Evolutionary conservation across 2,888 invertebrate genomes (phyloP), one percentile per base, ranked within the genome.

Genomic region (Sinotaia quadrata): DNA sequence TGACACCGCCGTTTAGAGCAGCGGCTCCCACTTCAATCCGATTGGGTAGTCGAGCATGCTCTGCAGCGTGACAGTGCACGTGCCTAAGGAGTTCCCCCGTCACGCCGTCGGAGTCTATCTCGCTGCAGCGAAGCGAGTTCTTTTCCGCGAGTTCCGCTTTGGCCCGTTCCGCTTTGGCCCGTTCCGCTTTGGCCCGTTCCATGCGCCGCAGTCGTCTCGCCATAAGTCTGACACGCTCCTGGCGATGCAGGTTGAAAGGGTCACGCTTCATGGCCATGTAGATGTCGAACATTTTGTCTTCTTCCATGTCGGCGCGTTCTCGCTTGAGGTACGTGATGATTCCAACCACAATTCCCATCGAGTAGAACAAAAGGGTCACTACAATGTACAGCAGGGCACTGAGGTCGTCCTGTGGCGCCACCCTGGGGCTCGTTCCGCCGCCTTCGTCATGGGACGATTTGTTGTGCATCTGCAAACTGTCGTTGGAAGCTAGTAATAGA

Each of bases 321-420:
- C 81, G 71, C 71, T 82, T 83, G 27, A 83, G 69, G 70, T 84
- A 84, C 21, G 76, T 77, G 62, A 84, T 77, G 52, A 84, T 84
- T 36, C 81, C 83, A 29, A 83, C 74, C 37, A 82, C 75, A 44
- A 84, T 84, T 7, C 84, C 84, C 57, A 81, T 71, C 8, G 83
- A 82, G 70, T 84, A 84, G 68, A 83, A 84, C 56, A 83, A 72
- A 18, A 84, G 76, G 5, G 82, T 83, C 49, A 83, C 80, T 7
- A 84, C 81, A 49, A 84, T 84, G 69, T 84, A 84, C 36, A 87
- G 76, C 56, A 87, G 73, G n/a, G 87, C 87, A 34, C 85, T 76
- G 31, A 67, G 73, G 62, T 77, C 78, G 34, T 72, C 68, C 24
- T 72, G 27, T n/a, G n/a, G n/a, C n/a, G n/a, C n/a, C n/a, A n/a